Evolutionary conservation across 2,888 invertebrate genomes (phyloP).

Genomic region (Ectemnius continuus): DNA sequence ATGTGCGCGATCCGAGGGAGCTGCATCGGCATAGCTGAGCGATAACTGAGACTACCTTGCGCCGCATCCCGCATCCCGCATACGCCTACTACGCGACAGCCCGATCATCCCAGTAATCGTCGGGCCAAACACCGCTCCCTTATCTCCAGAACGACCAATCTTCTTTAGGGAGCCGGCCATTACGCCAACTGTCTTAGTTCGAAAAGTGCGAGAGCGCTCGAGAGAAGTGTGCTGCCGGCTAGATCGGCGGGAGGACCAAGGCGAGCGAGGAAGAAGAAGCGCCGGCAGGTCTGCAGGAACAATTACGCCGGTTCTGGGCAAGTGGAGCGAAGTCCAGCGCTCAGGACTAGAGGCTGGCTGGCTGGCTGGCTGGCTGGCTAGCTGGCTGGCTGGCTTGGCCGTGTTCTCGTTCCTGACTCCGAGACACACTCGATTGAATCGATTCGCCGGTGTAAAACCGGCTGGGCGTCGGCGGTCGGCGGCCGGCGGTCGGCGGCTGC

Average conservation of each 20-base stretch:
- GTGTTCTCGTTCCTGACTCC: constrained; percentile 36
- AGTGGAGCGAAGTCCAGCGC: constrained; percentile 57
- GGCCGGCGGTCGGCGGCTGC: constrained; percentile 27
- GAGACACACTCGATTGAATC: constrained; percentile 60
- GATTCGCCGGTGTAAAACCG: constrained; percentile 71
- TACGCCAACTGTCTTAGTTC: neutral
- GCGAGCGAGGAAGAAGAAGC: constrained; percentile 21
- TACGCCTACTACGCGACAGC: neutral
- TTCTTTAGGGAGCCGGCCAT: neutral
- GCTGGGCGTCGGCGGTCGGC: constrained; percentile 74
- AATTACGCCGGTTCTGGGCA: constrained; percentile 55
- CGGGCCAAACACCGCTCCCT: constrained; percentile 3
- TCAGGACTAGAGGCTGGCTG: constrained; percentile 51
- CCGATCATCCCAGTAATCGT: neutral
- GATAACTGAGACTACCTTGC: neutral
- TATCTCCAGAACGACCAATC: neutral
- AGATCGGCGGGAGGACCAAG: neutral
- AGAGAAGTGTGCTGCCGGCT: neutral
- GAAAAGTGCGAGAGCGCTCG: neutral
- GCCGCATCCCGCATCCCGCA: neutral
- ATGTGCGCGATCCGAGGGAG: no score
- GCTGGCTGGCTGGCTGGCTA: no score
- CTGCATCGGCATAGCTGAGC: neutral
- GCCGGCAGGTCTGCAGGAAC: constrained; percentile 34
- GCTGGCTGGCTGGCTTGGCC: constrained; percentile 11